Conservation (phyloP, 30 jellyfish, hydroid and myxozoan species). For the Mastigias papua region DNA sequence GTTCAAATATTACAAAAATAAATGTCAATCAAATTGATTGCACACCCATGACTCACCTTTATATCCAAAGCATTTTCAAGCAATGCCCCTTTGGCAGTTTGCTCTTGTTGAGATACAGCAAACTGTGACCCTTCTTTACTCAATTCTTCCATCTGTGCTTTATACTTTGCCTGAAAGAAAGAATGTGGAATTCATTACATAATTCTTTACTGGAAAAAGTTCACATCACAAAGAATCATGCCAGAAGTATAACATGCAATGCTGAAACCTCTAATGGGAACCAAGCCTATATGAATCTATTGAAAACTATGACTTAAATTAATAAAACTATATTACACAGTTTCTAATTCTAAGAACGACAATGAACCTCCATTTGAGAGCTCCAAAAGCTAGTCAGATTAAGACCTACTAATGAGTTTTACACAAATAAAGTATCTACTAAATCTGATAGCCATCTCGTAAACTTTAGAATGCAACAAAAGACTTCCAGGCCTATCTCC, state of each 20-base stretch:
- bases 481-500: not conserved
- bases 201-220: not conserved
- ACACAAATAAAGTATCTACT: not conserved
- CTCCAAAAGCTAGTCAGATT: not conserved
- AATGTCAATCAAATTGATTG: not conserved
- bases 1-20: no score
- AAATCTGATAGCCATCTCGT: not conserved
- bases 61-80: constrained; percentile 97
- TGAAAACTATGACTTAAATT: no score
- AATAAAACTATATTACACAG: no score
- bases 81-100: constrained; percentile 90
- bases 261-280: not conserved
- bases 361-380: no score
- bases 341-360: no score
- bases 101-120: constrained; percentile 97
- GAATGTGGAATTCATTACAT: not conserved
- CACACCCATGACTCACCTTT: constrained; percentile 54
- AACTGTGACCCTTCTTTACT: constrained; percentile 90
- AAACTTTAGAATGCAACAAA: not conserved
- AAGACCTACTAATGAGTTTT: not conserved
- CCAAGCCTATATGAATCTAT: no score
- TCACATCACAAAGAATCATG: not conserved
- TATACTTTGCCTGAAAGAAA: constrained; percentile 86
- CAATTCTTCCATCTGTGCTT: constrained; percentile 82
- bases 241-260: not conserved